Base-by-base conservation (phyloP, 2,113 vertebrate species). In the Pionites leucogaster region DNA sequence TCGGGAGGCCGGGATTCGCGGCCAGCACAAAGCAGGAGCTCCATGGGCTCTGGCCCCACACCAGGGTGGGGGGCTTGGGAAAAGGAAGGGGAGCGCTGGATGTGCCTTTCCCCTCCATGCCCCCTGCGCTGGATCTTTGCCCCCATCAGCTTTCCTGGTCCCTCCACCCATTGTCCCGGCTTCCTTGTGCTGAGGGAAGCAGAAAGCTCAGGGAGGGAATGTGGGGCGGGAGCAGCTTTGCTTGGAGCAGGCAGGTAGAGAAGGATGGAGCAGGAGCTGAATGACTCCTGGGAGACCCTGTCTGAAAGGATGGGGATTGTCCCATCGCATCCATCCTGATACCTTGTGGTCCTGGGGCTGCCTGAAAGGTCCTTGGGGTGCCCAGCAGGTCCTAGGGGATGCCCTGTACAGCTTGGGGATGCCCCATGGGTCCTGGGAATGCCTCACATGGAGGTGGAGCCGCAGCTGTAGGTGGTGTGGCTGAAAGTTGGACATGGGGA, bases 261-360 rank as follows among this genome's bases (percentile, higher is more conserved):
- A 53, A 60, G 11, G 64, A 19, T 18, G 53, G 68, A 93, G 85
- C 70, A 24, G 88, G 82, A 81, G 82, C 39, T 4, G 42, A 16
- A 49, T 0, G 0, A 31, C 10, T 13, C 46, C 46, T 0, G 0
- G 5, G 42, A 1, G 25, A 59, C 3, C 25, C 25, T 2, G 0
- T 5, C 28, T 11, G 75, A 8, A 62, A 10, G 65, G 75, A 10
- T 2, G 1, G 35, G 52, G 52, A 24, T 22, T 5, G 39, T 1
- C 19, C 35, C 63, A 11, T 7, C 4, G 0, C 3, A 7, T 31
- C 42, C 33, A 3, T 17, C 20, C 86, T 59, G 79, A 25, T 35
- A 16, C 11, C 42, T 42, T 0, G 0, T 15, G 52, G 46, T 67
- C 42, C 41, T 71, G 63, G 29, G 39, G 62, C 6, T 72, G 50